Evolutionary conservation across 2,797 vertebrate species (phyloP).

Genomic region (Cossypha dichroa): DNA sequence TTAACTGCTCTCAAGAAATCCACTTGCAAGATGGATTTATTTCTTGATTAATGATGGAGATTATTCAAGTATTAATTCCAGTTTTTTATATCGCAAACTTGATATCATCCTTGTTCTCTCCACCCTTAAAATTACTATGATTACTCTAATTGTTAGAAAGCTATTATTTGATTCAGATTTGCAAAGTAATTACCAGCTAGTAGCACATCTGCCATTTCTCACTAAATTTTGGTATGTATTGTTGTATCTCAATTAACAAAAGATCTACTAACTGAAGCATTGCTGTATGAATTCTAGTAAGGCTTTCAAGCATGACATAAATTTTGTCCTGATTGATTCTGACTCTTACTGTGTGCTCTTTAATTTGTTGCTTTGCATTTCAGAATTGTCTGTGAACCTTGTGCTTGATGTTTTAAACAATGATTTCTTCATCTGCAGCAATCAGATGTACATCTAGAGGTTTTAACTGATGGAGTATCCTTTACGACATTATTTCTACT

Average conservation of each 20-base stretch:
- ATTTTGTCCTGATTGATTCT: slow-evolving; percentile 59
- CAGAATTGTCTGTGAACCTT: slow-evolving; percentile 31
- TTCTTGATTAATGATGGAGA: slow-evolving; percentile 81
- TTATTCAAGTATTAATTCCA: slow-evolving; percentile 78
- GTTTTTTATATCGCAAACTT: slow-evolving; percentile 77
- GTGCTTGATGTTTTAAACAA: slow-evolving; percentile 24
- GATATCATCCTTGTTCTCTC: slow-evolving; percentile 76
- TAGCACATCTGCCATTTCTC: slow-evolving; percentile 75
- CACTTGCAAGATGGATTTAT: slow-evolving; percentile 77
- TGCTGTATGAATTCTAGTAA: slow-evolving; percentile 55
- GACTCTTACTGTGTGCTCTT: slow-evolving; percentile 37
- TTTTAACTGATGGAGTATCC: slow-evolving; percentile 5
- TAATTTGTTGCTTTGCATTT: slow-evolving; percentile 59
- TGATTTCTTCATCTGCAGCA: slow-evolving; percentile 1
- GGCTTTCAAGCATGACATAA: slow-evolving; percentile 63
- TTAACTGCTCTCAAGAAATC: slow-evolving; percentile 80
- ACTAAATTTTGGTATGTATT: slow-evolving; percentile 67
- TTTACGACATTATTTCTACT: slow-evolving; percentile 39
- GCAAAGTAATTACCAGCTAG: slow-evolving; percentile 73
- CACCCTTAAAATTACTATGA: slow-evolving; percentile 81
- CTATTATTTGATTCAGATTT: slow-evolving; percentile 78
- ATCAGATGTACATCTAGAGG: slow-evolving; percentile 1
- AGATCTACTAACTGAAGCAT: slow-evolving; percentile 54
- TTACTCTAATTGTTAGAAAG: slow-evolving; percentile 79
- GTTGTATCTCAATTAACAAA: slow-evolving; percentile 68